These are phyloP conservation scores for Dasysyrphus tricinctus DNA, from an alignment of 2,888 invertebrate genomes.

Conservation along the genomic window DNA sequence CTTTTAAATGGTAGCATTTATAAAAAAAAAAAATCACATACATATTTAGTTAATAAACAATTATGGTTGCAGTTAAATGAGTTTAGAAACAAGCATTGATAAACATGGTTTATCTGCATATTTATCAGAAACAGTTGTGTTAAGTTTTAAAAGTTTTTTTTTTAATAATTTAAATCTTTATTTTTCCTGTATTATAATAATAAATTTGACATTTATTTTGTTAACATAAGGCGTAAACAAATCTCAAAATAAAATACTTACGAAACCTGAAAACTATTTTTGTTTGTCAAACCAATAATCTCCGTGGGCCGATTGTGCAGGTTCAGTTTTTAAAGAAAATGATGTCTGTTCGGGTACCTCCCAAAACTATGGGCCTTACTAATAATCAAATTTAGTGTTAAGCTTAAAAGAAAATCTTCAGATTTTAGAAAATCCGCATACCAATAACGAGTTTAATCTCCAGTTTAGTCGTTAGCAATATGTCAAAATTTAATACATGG, in stretches of 20 bases:
- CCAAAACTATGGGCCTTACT: too few relatives aligned
- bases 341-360: too few relatives aligned
- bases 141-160: slow-evolving; percentile 49
- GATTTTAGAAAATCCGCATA: too few relatives aligned
- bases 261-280: slow-evolving; percentile 45
- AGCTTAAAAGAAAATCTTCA: too few relatives aligned
- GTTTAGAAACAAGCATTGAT: slow-evolving; percentile 18
- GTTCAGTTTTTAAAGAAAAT: too few relatives aligned
- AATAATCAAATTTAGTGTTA: too few relatives aligned
- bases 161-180: slow-evolving; percentile 1
- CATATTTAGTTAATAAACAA: slow-evolving; percentile 32
- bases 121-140: slow-evolving; percentile 47
- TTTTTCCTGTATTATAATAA: slow-evolving; percentile 31
- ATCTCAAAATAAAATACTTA: slow-evolving; percentile 57
- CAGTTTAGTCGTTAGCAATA: too few relatives aligned
- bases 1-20: slow-evolving; percentile 68
- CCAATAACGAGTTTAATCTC: too few relatives aligned
- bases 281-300: not conserved
- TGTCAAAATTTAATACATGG: too few relatives aligned
- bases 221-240: slow-evolving; percentile 42
- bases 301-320: too few relatives aligned
- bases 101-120: slow-evolving; percentile 23
- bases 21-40: slow-evolving; percentile 39
- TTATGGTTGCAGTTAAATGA: slow-evolving; percentile 49
- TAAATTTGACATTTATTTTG: slow-evolving; percentile 35